These are phyloP conservation scores for Pogoniulus pusillus DNA, from an alignment of 2,797 vertebrate species.

Conservation along the genomic window DNA sequence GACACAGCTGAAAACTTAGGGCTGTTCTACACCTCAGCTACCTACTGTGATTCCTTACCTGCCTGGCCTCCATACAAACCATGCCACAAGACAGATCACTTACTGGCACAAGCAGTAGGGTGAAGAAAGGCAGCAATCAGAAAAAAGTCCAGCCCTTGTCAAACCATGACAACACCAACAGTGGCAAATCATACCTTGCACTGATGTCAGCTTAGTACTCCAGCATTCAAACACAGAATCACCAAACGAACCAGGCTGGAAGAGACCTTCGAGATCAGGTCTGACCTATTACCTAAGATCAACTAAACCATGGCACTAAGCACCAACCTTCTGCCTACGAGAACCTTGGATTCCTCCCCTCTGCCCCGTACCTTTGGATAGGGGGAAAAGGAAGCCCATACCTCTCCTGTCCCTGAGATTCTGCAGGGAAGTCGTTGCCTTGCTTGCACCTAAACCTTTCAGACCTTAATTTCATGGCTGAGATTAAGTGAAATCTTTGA, in stretches of 20 bases:
- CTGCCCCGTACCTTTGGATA: accelerated
- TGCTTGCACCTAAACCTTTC: neutral
- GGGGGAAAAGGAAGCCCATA: neutral
- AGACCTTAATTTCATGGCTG: neutral
- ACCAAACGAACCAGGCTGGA: too few species aligned
- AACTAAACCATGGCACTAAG: too few species aligned
- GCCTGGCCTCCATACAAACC: neutral
- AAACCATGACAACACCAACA: neutral
- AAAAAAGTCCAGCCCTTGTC: neutral
- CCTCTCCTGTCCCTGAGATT: neutral
- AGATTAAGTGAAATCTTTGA: neutral
- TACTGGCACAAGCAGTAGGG: neutral
- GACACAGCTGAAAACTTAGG: neutral
- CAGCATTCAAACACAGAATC: neutral
- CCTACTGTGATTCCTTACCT: neutral
- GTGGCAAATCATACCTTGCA: neutral
- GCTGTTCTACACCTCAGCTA: neutral
- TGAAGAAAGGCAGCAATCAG: neutral
- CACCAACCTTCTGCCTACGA: neutral
- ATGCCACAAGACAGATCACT: accelerated
- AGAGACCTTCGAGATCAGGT: too few species aligned
- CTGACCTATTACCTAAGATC: too few species aligned
- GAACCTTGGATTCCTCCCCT: neutral
- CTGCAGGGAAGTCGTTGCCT: neutral
- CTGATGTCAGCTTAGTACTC: neutral